Evolutionary conservation across 2,797 vertebrate genomes (phyloP), one percentile per base, ranked within the genome.

Genomic region (Rhinogobio ventralis): DNA sequence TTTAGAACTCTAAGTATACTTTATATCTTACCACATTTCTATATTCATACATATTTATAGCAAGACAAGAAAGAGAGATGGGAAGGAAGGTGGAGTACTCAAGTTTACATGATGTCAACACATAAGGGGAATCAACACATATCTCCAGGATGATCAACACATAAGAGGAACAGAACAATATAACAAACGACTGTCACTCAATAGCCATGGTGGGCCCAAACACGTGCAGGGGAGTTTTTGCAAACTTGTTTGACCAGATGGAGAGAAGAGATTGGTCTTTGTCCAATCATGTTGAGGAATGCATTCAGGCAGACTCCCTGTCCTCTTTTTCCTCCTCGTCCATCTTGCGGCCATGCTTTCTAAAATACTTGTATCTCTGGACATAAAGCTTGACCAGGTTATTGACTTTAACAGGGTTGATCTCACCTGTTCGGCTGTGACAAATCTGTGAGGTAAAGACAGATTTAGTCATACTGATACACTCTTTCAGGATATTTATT

Each of bases 401-500:
- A 93, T 95, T 96, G 90, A 98, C 97, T 93, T 98, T 98, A 73
- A 98, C 96, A 0, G 97, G 97, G 91, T 98, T 98, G 91, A 98
- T 98, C 91, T 98, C 97, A n/a, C 97, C 97, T 0, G 96, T 98
- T 75, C 96, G 96, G 92, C 97, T 98, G 93, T 98, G 97, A 93
- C 97, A 98, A 88, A 98, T 98, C 97, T 98, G 91, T 74, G 78
- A 85, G 2, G 68, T 11, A 82, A 66, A 66, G 49, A 75, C 33
- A 53, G 23, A 51, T 20, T 53, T 55, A 75, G 49, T 55, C 14
- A 62, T 15, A 28, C 15, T 23, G 2, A 62, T 14, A 67, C 11
- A 66, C 25, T 64, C 5, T 23, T 30, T 51, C 45, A 20, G 9
- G 7, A 64, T 36, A 62, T 51, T 66, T 39, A 20, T 36, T 39